Conservation (phyloP, 2,113 vertebrate species). For the Aegotheles bennettii region DNA sequence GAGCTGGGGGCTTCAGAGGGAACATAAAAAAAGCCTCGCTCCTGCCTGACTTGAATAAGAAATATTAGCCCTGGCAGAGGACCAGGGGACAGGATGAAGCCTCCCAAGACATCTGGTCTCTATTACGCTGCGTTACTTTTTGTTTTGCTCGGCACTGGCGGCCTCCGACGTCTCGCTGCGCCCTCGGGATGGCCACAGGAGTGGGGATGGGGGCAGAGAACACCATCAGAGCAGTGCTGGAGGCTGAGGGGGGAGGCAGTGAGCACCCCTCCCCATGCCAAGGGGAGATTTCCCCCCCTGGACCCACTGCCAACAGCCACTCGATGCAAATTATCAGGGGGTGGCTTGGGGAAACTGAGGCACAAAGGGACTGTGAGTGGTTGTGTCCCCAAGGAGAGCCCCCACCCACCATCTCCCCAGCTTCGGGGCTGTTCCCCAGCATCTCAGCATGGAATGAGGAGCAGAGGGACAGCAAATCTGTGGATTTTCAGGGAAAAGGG, state of each 20-base stretch:
- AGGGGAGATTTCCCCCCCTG: neutral
- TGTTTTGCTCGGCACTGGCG: neutral
- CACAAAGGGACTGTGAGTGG: neutral
- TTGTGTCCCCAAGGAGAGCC: neutral
- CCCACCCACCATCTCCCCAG: neutral
- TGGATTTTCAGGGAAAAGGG: no score
- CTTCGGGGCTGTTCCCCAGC: no score
- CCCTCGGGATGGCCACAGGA: neutral
- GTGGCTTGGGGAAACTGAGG: neutral
- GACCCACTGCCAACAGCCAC: neutral
- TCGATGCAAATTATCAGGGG: accelerated
- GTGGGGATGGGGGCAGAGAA: neutral
- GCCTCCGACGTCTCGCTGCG: neutral
- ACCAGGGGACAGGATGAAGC: neutral
- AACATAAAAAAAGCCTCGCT: neutral
- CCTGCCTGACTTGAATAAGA: conserved; percentile 19
- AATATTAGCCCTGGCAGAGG: neutral
- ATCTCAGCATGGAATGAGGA: no score
- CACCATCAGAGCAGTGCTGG: neutral
- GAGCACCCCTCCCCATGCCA: accelerated
- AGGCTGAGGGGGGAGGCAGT: neutral
- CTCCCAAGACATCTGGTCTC: conserved; percentile 30
- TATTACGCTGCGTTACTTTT: neutral
- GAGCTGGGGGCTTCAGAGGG: neutral
- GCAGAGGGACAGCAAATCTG: no score